phyloP scores from a whole-genome alignment of 2,888 invertebrate genomes.

The Hyposoter didymator region DNA sequence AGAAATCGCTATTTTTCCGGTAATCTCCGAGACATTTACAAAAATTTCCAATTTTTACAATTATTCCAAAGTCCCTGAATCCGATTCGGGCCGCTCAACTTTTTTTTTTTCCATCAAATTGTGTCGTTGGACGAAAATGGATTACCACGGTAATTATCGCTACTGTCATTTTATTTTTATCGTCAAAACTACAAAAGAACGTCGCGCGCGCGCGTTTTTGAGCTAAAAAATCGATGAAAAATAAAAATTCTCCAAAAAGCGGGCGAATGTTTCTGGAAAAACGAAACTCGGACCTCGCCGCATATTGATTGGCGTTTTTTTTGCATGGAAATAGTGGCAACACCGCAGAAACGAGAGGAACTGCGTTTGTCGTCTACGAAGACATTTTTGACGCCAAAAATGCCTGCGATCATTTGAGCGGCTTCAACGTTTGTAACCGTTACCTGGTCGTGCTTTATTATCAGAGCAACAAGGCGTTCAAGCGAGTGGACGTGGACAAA shows the following conservation, averaged over 20 bases:
- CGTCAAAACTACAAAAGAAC: too few relatives aligned
- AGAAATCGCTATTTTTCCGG: too few relatives aligned
- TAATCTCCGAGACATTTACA: too few relatives aligned
- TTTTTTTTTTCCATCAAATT: too few relatives aligned
- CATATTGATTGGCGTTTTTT: neutral
- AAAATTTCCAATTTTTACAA: too few relatives aligned
- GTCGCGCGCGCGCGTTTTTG: too few relatives aligned
- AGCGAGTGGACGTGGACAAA: constrained; percentile 97
- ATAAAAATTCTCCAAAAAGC: neutral
- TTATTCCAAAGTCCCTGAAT: too few relatives aligned
- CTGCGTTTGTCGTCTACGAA: constrained; percentile 99
- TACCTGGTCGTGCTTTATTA: constrained; percentile 99
- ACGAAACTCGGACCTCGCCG: neutral
- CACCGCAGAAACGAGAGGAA: constrained; percentile 98
- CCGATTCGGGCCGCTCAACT: too few relatives aligned
- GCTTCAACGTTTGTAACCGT: constrained; percentile 99
- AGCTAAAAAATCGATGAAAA: neutral
- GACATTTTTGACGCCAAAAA: constrained; percentile 99
- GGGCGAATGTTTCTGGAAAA: neutral
- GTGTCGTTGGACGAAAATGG: too few relatives aligned
- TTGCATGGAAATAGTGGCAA: constrained; percentile 88
- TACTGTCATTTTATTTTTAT: too few relatives aligned
- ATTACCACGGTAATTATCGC: too few relatives aligned
- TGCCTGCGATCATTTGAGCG: constrained; percentile 99
- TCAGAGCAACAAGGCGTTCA: constrained; percentile 98